Evolutionary conservation across 2,888 invertebrate genomes (phyloP), one percentile per base, ranked within the genome.

Genomic region (Junonia oenone): DNA sequence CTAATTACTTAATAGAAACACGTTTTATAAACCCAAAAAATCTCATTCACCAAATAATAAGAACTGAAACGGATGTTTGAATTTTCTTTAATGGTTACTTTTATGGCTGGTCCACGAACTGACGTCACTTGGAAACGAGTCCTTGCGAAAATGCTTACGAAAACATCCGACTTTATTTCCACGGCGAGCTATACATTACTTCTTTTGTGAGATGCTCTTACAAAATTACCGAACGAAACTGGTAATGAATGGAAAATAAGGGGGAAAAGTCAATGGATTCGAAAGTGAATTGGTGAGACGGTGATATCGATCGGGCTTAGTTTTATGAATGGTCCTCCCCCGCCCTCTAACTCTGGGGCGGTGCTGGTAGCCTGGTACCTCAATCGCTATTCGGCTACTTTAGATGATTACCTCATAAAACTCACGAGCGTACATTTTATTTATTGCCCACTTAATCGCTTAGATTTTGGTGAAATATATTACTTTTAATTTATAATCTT

Each of bases 271-370:
- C 64, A 68, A 68, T 47, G 45, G 46, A 51, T 54, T 46, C 53
- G 61, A 56, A 61, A 55, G 55, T 62, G 56, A 66, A 54, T 55
- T 49, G 55, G 52, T 56, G 59, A 58, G 65, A 62, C 59, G 56
- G 45, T 72, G 69, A 72, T 87, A 88, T 88, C 82, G 88, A 88
- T 86, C 86, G 75, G 61, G 64, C 73, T 77, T 73, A 80, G 80
- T 40, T 85, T 85, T 86, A 85, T 87, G 87, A 88, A 88, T 88
- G 88, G 84, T 74, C 72, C 67, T 57, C 60, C 54, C 48, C 61
- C 31, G 45, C 56, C 45, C 66, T 59, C 63, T 43, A 55, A 53
- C 56, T 56, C 59, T 47, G 53, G 61, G 65, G 55, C 38, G 51
- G 52, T 50, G 45, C 37, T 49, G 13, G 55, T 46, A 55, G 51